These are phyloP conservation scores for Holothuria glaberrima DNA, from an alignment of 35 echinoderm and acorn worm genomes.

Conservation along the genomic window DNA sequence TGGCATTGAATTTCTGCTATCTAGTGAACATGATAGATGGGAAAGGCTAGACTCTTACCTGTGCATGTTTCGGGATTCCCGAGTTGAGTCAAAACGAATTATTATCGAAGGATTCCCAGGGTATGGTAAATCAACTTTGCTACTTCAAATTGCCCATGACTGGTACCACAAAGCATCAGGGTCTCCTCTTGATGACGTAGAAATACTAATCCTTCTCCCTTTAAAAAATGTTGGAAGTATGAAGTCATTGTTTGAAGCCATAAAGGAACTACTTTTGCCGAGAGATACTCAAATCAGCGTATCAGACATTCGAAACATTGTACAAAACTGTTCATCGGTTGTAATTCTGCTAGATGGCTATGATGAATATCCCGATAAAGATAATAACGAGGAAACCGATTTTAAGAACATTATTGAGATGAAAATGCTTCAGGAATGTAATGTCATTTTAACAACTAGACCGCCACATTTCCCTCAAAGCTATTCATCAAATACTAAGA, in stretches of 20 bases:
- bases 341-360: neutral
- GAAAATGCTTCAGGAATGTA: neutral
- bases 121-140: conserved; percentile 1
- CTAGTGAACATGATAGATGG: no score
- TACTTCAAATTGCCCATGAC: neutral
- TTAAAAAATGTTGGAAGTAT: neutral
- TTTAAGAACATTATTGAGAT: neutral
- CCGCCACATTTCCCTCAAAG: neutral
- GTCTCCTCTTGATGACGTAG: neutral
- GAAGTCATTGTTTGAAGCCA: neutral
- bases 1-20: no score
- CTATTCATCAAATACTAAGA: neutral
- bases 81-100: neutral
- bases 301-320: neutral
- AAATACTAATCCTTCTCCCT: neutral
- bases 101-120: neutral
- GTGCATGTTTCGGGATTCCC: no score
- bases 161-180: neutral
- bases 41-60: no score
- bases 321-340: neutral
- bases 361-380: conserved; percentile 25
- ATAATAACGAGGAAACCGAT: neutral
- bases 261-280: neutral
- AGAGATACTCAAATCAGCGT: neutral
- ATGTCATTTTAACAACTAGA: conserved; percentile 1